Evolutionary conservation across 2,888 invertebrate genomes (phyloP).

Genomic region (Stenoptilia bipunctidactyla): DNA sequence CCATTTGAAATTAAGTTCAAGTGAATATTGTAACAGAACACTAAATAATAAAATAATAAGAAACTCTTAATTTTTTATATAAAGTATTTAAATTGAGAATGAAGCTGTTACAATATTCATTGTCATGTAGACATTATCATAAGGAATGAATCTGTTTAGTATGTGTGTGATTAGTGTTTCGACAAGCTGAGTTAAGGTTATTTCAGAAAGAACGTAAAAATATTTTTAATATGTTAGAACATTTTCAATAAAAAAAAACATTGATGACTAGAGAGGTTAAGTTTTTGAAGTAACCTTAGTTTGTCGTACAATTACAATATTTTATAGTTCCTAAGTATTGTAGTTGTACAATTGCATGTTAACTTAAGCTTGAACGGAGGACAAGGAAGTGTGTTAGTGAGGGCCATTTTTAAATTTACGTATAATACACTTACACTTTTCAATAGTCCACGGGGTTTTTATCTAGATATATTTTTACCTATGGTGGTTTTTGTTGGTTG

Average conservation of each 20-base stretch:
- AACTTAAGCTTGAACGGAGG: conserved; percentile 50
- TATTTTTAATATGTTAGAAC: background rate
- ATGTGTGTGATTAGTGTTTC: conserved; percentile 45
- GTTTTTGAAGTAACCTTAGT: too few species aligned
- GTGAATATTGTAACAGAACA: background rate
- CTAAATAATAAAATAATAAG: too few species aligned
- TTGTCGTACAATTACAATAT: too few species aligned
- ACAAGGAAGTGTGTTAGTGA: conserved; percentile 55
- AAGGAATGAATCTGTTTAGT: conserved; percentile 56
- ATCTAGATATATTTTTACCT: conserved; percentile 13
- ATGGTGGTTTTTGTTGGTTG: conserved; percentile 9
- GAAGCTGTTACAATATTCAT: conserved; percentile 10
- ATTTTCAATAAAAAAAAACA: too few species aligned
- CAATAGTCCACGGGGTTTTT: conserved; percentile 23
- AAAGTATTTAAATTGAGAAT: conserved; percentile 14
- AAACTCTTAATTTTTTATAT: too few species aligned
- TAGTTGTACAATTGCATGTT: conserved; percentile 35
- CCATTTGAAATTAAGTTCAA: background rate
- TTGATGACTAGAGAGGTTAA: too few species aligned
- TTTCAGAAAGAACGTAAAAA: background rate
- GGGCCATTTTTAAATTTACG: conserved; percentile 20
- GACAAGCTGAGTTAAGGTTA: background rate
- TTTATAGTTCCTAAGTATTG: too few species aligned
- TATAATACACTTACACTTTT: conserved; percentile 20
- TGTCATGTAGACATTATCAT: conserved; percentile 26